Evolutionary conservation across 2,113 vertebrate species (phyloP), one percentile per base, ranked within the genome.

Genomic region (Genyomyrus donnyi): DNA sequence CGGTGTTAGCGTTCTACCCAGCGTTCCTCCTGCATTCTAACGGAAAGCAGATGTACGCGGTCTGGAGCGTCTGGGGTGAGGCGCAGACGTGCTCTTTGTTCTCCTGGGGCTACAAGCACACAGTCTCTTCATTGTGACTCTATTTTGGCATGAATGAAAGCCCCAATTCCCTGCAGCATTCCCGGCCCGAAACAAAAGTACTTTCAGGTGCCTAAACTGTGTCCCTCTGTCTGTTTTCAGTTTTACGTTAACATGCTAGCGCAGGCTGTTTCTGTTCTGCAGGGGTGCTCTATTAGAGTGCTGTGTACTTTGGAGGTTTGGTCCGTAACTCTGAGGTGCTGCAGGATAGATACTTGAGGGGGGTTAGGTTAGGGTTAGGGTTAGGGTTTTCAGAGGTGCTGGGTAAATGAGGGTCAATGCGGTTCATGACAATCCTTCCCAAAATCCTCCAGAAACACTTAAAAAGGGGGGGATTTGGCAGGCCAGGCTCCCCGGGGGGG

Each of bases 81-180:
- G 19, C 70, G 70, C 85, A 0, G 9, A 24, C 80, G 49, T 83
- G 0, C 7, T 31, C 83, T 85, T 85, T 88, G 88, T 89, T 2
- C 80, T 88, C 90, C 90, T 45, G 53, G 91, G 91, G 90, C 89
- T 84, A 74, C 35, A 84, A 87, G 27, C 85, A 15, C 48, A 87
- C 48, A 53, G 27, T 53, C 27, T 27, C 49, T 90, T 84, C 24
- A 62, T 89, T 85, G 46, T 21, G 27, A 31, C 48, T 31, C 50
- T 35, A 52, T 56, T 52, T 53, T 87, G 85, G 48, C 85, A 35
- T 39, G 49, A 87, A 53, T 87, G 53, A 24, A 31, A 31, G n/a
- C 11, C 85, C 11, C 5, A 53, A 53, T 87, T 35, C 50, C 50
- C 27, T 19, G 48, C 48, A 87, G 49, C 31, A 17, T 27, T 35